A percentile compares a stretch with the other conserved stretches of the same genome.
These are phyloP conservation scores for Vanessa cardui DNA, from an alignment of 2,888 invertebrate species.

Conservation along the genomic window DNA sequence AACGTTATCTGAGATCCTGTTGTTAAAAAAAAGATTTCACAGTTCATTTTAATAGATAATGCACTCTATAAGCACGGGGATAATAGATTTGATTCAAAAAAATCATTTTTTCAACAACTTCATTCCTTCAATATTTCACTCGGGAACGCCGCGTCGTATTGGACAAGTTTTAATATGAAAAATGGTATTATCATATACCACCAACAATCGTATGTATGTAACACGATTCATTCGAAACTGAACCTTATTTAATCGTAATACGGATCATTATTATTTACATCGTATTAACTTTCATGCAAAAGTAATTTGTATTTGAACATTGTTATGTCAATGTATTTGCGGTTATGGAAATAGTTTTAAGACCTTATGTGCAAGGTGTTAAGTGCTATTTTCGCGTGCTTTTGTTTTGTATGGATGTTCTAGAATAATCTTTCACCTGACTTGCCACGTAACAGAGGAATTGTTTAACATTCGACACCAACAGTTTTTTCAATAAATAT, in stretches of 20 bases:
- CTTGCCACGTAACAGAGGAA: slow-evolving; percentile 58
- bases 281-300: slow-evolving; percentile 12
- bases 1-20: no score
- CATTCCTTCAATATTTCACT: slow-evolving; percentile 46
- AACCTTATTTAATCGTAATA: slow-evolving; percentile 35
- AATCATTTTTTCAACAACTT: slow-evolving; percentile 39
- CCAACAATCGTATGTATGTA: slow-evolving; percentile 29
- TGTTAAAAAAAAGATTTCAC: slow-evolving; percentile 8
- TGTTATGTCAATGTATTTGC: slow-evolving; percentile 31
- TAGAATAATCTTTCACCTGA: slow-evolving; percentile 49
- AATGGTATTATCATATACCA: slow-evolving; percentile 76
- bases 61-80: slow-evolving; percentile 14
- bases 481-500: slow-evolving; percentile 65
- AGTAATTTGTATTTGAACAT: slow-evolving; percentile 33
- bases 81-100: slow-evolving; percentile 37
- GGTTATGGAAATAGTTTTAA: slow-evolving; percentile 44
- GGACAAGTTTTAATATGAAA: slow-evolving; percentile 80
- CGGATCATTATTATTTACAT: slow-evolving; percentile 5
- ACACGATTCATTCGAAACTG: slow-evolving; percentile 19
- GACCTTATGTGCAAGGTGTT: slow-evolving; percentile 32
- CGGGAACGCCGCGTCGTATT: slow-evolving; percentile 42
- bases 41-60: slow-evolving; percentile 28
- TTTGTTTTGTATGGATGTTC: slow-evolving; percentile 27
- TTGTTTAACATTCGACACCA: slow-evolving; percentile 61
- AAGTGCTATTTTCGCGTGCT: slow-evolving; percentile 38